Base-by-base conservation (phyloP, 2,113 vertebrate genomes). In the Plectropomus leopardus region DNA sequence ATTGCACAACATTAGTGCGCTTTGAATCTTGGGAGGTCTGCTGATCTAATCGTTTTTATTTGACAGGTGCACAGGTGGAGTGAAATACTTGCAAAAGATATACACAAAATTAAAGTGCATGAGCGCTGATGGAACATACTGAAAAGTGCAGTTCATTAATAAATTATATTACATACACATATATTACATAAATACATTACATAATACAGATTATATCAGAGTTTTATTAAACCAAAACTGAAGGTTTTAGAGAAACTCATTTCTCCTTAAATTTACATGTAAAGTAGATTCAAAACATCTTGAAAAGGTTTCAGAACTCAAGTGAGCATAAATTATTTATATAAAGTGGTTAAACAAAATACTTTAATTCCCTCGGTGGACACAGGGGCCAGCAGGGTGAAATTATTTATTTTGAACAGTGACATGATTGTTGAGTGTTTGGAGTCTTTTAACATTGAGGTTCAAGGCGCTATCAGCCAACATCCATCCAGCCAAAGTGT, bases 361-460 rank as follows among this genome's bases (percentile, higher is more conserved):
- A 32, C 24, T 48, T 57, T 0, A 13, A 72, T 21, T 60, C 36
- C 45, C 13, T 5, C 48, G 32, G 28, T 57, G 30, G 50, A 83
- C 42, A 47, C 26, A 53, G 55, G n/a, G 21, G 21, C 15, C 19
- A 51, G 10, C 4, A 7, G 17, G 13, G 16, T 64, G 17, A 21
- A 26, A 30, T 10, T 14, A 50, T 40, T 79, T 61, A 23, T 63
- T n/a, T 34, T 51, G 63, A 67, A 45, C 10, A 55, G 17, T 54
- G 17, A 61, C n/a, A 55, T 48, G 32, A 58, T 60, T 2, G 7
- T 45, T 67, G 14, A 59, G 15, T 34, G 16, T 23, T 72, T 68
- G 16, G 34, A 76, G 15, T 15, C 11, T 3, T 60, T 60, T 13
- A 55, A 14, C 26, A 54, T 32, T 59, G 44, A 66, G 30, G 42